Evolutionary conservation across 2,888 invertebrate genomes (phyloP).

Genomic region (Ligdia adustata): DNA sequence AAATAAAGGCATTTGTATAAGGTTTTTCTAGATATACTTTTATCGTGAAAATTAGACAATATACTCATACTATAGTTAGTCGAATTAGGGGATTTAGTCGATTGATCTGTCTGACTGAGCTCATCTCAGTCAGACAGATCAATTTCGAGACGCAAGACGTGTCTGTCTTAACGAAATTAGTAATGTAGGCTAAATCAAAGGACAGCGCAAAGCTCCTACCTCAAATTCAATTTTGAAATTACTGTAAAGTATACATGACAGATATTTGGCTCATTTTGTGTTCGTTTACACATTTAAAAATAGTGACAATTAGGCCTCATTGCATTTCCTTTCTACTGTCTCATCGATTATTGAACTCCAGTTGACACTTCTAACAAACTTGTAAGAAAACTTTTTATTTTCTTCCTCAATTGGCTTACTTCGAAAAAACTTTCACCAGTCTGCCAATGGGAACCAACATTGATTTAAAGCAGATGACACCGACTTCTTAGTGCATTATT

Average conservation of each 20-base stretch:
- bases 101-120: not conserved
- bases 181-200: too few relatives aligned
- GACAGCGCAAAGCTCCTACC: too few relatives aligned
- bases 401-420: constrained; percentile 60
- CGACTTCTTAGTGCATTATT: constrained; percentile 17
- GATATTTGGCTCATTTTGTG: too few relatives aligned
- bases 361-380: constrained; percentile 64
- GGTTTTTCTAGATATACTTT: not conserved
- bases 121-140: not conserved
- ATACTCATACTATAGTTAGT: too few relatives aligned
- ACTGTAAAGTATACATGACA: too few relatives aligned
- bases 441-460: constrained; percentile 57
- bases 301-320: too few relatives aligned
- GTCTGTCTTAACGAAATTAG: too few relatives aligned
- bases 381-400: constrained; percentile 60
- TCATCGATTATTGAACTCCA: constrained; percentile 58
- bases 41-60: too few relatives aligned
- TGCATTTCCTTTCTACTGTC: constrained; percentile 30
- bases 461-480: constrained; percentile 49
- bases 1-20: not conserved
- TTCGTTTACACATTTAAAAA: too few relatives aligned
- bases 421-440: constrained; percentile 51
- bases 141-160: too few relatives aligned
- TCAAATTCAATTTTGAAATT: too few relatives aligned
- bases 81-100: too few relatives aligned